phyloP scores from a whole-genome alignment of 2,888 invertebrate species.

The Acrobasis repandana region DNA sequence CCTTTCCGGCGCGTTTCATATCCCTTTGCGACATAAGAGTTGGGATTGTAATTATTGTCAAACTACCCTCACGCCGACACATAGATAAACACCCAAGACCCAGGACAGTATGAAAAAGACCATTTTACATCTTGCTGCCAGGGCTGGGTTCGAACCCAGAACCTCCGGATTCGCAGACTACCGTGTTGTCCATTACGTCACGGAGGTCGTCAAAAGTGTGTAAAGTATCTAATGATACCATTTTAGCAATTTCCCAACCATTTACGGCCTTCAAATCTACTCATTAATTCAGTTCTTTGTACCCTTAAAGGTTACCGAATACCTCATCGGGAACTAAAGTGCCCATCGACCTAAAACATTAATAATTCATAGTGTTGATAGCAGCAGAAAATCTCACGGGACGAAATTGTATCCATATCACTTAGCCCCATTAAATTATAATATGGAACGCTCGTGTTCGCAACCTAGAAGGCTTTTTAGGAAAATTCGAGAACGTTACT shows the following conservation, averaged over 20 bases:
- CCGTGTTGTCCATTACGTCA: no score
- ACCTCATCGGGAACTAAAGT: constrained; percentile 24
- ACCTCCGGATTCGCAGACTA: no score
- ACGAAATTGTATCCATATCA: constrained; percentile 35
- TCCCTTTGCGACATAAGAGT: no score
- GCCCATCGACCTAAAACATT: constrained; percentile 26
- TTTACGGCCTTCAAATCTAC: constrained; percentile 8
- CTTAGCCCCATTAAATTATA: constrained; percentile 31
- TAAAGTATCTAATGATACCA: neutral
- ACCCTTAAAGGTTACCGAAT: constrained; percentile 19
- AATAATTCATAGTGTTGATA: constrained; percentile 37
- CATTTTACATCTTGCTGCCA: no score
- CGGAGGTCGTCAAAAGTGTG: no score
- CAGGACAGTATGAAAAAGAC: no score
- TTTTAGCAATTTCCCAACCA: constrained; percentile 2
- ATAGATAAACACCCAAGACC: no score
- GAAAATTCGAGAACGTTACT: neutral
- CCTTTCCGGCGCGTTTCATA: no score
- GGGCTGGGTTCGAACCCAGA: no score
- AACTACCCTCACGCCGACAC: no score
- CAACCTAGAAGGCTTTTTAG: neutral
- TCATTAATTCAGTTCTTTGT: constrained; percentile 21
- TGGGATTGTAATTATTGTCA: no score
- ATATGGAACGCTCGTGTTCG: constrained; percentile 6
- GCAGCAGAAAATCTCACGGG: constrained; percentile 35